Percentiles rank a stretch among this genome's conserved stretches.
These are phyloP conservation scores for Caiman crocodilus DNA, from an alignment of 2,797 vertebrate species.

Conservation along the genomic window DNA sequence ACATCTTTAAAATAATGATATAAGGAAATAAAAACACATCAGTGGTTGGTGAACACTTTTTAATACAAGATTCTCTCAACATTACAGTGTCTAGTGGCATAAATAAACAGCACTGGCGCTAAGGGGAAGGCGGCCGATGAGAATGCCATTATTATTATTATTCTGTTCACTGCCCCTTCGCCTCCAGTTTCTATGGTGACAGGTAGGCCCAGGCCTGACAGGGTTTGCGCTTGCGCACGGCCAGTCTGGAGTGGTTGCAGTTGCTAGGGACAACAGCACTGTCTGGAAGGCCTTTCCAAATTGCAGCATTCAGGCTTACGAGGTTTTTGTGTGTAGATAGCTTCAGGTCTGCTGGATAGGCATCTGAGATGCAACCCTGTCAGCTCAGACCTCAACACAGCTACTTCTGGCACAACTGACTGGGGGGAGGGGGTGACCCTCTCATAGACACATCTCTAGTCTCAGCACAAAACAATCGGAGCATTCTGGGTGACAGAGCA, in stretches of 20 bases:
- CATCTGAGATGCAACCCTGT: conserved; percentile 25
- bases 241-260: conserved; percentile 59
- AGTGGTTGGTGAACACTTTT: conserved; percentile 83
- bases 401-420: conserved; percentile 15
- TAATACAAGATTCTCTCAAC: conserved; percentile 81
- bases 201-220: conserved; percentile 72
- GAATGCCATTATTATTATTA: conserved; percentile 80
- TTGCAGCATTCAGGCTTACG: conserved; percentile 69
- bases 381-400: conserved; percentile 35
- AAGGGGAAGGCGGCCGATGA: conserved; percentile 68
- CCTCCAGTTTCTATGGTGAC: conserved; percentile 78
- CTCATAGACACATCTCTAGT: neutral
- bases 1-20: conserved; percentile 78
- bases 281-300: conserved; percentile 68
- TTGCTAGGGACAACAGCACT: conserved; percentile 75
- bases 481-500: neutral
- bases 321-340: conserved; percentile 48
- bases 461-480: neutral
- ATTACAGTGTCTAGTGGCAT: conserved; percentile 81
- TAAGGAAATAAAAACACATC: conserved; percentile 77
- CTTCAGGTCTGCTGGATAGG: conserved; percentile 3
- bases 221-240: conserved; percentile 49
- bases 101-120: conserved; percentile 76
- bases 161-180: conserved; percentile 80
- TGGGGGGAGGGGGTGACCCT: neutral